phyloP scores from a whole-genome alignment of 2,888 invertebrate species.

The Leucophenga montana region DNA sequence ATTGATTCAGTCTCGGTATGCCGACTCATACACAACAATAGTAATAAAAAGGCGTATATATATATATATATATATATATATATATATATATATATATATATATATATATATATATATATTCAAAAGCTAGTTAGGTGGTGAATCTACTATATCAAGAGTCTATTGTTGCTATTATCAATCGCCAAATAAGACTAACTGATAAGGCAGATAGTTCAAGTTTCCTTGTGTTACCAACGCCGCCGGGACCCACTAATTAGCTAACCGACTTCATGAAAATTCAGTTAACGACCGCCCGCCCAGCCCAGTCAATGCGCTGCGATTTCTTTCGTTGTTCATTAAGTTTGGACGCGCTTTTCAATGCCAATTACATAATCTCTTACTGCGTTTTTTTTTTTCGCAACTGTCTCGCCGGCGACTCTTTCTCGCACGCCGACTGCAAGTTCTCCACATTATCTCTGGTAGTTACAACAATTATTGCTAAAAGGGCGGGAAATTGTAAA shows the following conservation, averaged over 20 bases:
- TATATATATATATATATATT: too few species aligned
- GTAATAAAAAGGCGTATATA: constrained; percentile 6
- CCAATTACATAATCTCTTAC: constrained; percentile 24
- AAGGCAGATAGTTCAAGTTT: constrained; percentile 56
- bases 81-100: too few species aligned
- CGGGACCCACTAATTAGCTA: too few species aligned
- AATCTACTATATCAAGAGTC: background rate
- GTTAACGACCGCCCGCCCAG: too few species aligned
- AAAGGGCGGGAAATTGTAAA: constrained; percentile 6
- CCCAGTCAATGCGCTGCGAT: background rate
- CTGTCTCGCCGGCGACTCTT: background rate
- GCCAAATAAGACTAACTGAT: constrained; percentile 45
- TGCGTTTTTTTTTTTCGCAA: constrained; percentile 5
- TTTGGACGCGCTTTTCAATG: constrained; percentile 13
- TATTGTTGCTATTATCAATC: constrained; percentile 24
- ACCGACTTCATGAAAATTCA: too few species aligned
- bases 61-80: too few species aligned
- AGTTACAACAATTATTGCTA: background rate
- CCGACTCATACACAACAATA: background rate
- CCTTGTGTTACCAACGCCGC: background rate
- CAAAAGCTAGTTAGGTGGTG: constrained; percentile 1
- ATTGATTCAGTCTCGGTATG: too few species aligned
- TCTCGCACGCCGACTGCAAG: too few species aligned
- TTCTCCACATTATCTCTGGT: background rate
- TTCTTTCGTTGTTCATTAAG: constrained; percentile 1